Conservation (phyloP, 2,113 vertebrate genomes). For the Rhinopithecus roxellana region DNA sequence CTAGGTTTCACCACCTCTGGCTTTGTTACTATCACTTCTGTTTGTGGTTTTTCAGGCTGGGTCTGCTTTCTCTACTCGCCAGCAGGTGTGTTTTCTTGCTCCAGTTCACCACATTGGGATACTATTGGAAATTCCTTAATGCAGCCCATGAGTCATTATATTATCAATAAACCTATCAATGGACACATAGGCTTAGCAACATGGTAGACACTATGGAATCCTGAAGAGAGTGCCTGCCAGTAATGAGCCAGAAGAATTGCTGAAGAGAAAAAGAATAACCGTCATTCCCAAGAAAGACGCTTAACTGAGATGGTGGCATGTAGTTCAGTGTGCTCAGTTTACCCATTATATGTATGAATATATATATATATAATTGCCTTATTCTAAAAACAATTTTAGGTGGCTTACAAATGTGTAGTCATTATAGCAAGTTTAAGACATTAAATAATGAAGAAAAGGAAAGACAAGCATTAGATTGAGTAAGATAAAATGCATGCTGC, state of each 20-base stretch:
- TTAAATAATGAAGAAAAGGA: background rate
- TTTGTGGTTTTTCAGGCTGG: background rate
- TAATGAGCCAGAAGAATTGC: background rate
- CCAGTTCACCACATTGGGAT: background rate
- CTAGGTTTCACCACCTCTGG: background rate
- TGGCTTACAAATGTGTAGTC: background rate
- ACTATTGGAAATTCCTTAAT: background rate
- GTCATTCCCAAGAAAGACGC: background rate
- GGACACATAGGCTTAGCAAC: background rate
- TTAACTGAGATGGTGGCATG: background rate
- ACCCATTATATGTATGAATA: background rate
- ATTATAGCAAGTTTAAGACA: background rate
- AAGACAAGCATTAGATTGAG: background rate
- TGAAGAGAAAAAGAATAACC: background rate
- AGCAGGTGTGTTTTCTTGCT: background rate
- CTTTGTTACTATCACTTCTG: background rate
- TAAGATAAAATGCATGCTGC: background rate
- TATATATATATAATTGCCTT: background rate
- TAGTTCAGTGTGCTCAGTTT: background rate
- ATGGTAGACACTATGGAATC: background rate
- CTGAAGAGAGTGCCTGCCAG: background rate
- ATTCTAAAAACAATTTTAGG: background rate
- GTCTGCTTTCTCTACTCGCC: background rate
- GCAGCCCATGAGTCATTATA: background rate
- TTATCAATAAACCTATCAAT: background rate